Conservation (phyloP, 2,113 vertebrate genomes). For the Aphyosemion australe region DNA sequence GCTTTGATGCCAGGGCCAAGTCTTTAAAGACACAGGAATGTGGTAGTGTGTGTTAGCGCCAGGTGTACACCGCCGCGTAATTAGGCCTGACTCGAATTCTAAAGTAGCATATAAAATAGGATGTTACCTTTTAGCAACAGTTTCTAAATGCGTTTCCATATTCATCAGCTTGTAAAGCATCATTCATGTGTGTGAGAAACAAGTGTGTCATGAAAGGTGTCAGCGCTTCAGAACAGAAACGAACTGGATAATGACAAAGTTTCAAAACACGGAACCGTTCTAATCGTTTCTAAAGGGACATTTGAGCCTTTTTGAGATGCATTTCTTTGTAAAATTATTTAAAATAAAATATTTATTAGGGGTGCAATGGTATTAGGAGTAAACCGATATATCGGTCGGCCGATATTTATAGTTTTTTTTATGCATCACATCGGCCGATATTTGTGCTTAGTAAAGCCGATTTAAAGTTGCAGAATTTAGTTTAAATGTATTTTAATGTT, state of each 20-base stretch:
- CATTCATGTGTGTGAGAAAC: slow-evolving; percentile 24
- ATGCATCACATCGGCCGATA: no score
- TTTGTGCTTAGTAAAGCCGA: no score
- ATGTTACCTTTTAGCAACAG: slow-evolving; percentile 64
- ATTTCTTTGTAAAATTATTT: no score
- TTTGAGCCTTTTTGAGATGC: no score
- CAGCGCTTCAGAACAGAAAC: slow-evolving; percentile 1
- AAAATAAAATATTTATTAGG: no score
- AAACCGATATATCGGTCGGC: no score
- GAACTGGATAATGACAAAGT: slow-evolving; percentile 33
- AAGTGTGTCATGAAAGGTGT: slow-evolving; percentile 48
- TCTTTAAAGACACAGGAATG: slow-evolving; percentile 77
- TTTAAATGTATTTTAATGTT: no score
- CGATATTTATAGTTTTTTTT: no score
- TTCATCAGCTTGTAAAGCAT: slow-evolving; percentile 37
- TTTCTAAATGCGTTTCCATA: slow-evolving; percentile 35
- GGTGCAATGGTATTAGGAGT: no score
- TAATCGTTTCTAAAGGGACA: no score
- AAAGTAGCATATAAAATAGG: slow-evolving; percentile 70
- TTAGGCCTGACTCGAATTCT: slow-evolving; percentile 76
- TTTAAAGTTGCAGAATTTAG: no score
- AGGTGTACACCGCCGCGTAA: slow-evolving; percentile 78
- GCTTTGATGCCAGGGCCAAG: slow-evolving; percentile 79
- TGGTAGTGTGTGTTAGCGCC: slow-evolving; percentile 69
- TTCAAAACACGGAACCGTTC: slow-evolving; percentile 41